Evolutionary conservation across 2,113 vertebrate genomes (phyloP).

Genomic region (Natator depressus): DNA sequence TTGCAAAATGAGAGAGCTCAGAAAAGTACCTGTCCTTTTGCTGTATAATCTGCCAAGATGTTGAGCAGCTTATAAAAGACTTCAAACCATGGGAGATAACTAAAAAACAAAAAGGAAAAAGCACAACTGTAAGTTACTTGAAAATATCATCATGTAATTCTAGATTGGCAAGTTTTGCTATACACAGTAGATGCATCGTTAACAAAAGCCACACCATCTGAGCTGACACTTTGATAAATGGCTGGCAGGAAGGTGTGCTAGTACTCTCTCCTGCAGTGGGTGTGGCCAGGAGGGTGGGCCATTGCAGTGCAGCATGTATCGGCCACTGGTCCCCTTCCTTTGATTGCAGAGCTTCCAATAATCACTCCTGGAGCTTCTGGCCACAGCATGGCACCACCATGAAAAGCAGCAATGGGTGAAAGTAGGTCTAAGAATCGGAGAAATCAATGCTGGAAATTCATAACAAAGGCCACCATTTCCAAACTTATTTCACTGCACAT

Average conservation of each 20-base stretch:
- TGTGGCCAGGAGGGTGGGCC: background rate
- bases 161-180: background rate
- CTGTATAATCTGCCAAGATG: slow-evolving; percentile 92
- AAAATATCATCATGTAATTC: background rate
- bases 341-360: background rate
- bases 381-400: background rate
- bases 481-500: rapidly evolving
- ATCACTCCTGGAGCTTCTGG: rapidly evolving
- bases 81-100: slow-evolving; percentile 97
- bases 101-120: slow-evolving; percentile 65
- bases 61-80: slow-evolving; percentile 98
- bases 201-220: background rate
- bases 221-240: background rate
- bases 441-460: background rate
- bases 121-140: background rate
- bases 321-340: background rate
- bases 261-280: background rate
- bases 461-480: background rate
- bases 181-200: background rate
- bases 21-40: slow-evolving; percentile 92
- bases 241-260: background rate
- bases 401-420: rapidly evolving
- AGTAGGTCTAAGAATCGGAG: rapidly evolving
- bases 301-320: background rate
- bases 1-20: background rate